phyloP scores from a whole-genome alignment of 2,888 invertebrate species.

The Drosophila vallismaia region DNA sequence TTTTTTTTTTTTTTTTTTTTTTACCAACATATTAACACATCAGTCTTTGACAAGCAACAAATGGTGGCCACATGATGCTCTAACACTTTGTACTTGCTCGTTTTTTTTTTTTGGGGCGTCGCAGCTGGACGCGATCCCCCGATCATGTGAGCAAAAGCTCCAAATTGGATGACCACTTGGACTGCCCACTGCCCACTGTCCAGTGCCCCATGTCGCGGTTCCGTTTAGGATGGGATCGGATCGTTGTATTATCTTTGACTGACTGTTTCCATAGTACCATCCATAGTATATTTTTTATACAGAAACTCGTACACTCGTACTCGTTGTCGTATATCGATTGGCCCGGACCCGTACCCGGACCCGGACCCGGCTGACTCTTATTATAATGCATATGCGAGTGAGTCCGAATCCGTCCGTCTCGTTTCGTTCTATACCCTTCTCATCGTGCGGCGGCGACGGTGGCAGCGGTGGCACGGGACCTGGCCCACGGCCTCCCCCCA shows the following conservation, averaged over 20 bases:
- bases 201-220: conserved; percentile 34
- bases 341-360: conserved; percentile 11
- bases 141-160: conserved; percentile 40
- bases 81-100: conserved; percentile 29
- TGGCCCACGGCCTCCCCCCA: conserved; percentile 23
- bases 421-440: conserved; percentile 9
- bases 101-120: conserved; percentile 11
- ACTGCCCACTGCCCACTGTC: no score
- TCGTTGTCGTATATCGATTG: conserved; percentile 32
- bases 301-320: conserved; percentile 9
- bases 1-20: conserved; percentile 31
- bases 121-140: conserved; percentile 37
- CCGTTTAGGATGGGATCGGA: conserved; percentile 10
- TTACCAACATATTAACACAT: conserved; percentile 70
- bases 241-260: conserved; percentile 42
- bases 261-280: conserved; percentile 4
- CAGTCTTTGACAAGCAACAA: conserved; percentile 68
- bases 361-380: conserved; percentile 19
- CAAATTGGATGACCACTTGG: conserved; percentile 46
- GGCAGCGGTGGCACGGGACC: conserved; percentile 51
- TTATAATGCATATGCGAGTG: conserved; percentile 49
- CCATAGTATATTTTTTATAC: not conserved
- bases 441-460: no score
- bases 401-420: conserved; percentile 18
- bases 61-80: conserved; percentile 68